Conservation (phyloP, 2,113 vertebrate species). For the Neolamprologus toae region DNA sequence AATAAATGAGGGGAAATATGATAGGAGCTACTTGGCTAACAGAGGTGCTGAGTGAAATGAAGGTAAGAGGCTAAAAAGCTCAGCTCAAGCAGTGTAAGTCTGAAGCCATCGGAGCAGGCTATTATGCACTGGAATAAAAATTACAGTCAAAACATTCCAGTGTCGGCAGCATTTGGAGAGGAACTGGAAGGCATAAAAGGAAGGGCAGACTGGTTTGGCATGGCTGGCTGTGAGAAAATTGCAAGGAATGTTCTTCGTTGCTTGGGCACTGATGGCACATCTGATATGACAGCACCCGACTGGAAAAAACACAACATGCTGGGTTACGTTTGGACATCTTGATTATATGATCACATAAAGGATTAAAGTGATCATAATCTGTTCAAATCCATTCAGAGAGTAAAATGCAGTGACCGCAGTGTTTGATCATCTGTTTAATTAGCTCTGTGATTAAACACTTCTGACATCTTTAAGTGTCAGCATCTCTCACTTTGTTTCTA, state of each 20-base stretch:
- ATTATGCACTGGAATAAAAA: slow-evolving; percentile 36
- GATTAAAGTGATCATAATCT: not conserved
- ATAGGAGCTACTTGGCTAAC: not conserved
- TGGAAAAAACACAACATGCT: not conserved
- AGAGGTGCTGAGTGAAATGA: not conserved
- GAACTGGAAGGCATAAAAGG: not conserved
- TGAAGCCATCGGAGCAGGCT: not conserved
- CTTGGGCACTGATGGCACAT: not conserved
- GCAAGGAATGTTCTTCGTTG: not conserved
- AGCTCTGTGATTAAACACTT: not conserved
- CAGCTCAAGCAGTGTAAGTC: not conserved
- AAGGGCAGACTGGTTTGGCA: not conserved
- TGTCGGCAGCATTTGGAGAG: slow-evolving; percentile 24
- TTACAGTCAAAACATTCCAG: slow-evolving; percentile 59
- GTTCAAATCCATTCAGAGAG: not conserved
- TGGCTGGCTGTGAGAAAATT: slow-evolving; percentile 40
- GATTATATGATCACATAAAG: not conserved
- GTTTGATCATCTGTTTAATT: not conserved
- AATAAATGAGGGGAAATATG: not conserved
- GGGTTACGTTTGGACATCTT: not conserved
- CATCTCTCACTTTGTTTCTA: not conserved
- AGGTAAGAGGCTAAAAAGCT: not conserved
- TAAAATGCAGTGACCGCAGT: not conserved
- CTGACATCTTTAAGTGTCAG: not conserved
- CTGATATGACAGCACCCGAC: not conserved